A percentile compares a stretch with the other conserved stretches of the same genome.
phyloP scores from a whole-genome alignment of 1,140 invertebrate species.

The Capitella teleta region DNA sequence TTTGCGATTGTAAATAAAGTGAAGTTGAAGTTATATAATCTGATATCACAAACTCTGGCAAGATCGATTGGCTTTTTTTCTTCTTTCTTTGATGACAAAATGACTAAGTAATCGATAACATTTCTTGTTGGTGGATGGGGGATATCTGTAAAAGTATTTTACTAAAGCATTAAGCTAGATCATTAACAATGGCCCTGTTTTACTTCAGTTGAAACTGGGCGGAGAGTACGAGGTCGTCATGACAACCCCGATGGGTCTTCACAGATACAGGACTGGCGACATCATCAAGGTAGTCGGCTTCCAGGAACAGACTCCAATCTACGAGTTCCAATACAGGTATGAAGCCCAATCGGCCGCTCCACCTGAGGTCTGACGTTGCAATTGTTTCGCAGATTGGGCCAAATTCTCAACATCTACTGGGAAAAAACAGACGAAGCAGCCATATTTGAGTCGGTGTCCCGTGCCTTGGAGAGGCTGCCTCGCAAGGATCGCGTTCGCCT shows the following conservation, averaged over 20 bases:
- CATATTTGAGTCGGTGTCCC: slow-evolving; percentile 5
- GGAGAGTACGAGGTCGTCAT: slow-evolving; percentile 22
- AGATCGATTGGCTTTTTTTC: not conserved
- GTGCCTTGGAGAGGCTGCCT: not conserved
- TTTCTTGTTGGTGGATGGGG: not conserved
- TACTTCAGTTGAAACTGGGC: slow-evolving; percentile 13
- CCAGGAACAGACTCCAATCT: slow-evolving; percentile 17
- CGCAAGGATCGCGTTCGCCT: slow-evolving; percentile 3
- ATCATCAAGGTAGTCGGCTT: slow-evolving; percentile 19
- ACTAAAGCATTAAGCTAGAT: not conserved
- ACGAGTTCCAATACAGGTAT: slow-evolving; percentile 21
- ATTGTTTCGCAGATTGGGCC: slow-evolving; percentile 2
- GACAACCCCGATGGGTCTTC: slow-evolving; percentile 19
- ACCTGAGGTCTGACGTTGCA: not conserved
- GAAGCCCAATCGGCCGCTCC: not conserved
- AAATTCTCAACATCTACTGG: slow-evolving; percentile 13
- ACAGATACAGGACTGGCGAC: slow-evolving; percentile 23
- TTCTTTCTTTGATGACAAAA: not conserved
- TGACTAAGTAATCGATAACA: too few relatives aligned
- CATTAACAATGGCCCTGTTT: too few relatives aligned
- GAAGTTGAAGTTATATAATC: not conserved
- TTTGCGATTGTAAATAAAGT: not conserved
- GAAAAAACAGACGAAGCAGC: slow-evolving; percentile 13
- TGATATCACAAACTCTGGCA: not conserved
- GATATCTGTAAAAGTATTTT: not conserved